Conservation (phyloP, 2,113 vertebrate genomes). For the Catagonus wagneri region DNA sequence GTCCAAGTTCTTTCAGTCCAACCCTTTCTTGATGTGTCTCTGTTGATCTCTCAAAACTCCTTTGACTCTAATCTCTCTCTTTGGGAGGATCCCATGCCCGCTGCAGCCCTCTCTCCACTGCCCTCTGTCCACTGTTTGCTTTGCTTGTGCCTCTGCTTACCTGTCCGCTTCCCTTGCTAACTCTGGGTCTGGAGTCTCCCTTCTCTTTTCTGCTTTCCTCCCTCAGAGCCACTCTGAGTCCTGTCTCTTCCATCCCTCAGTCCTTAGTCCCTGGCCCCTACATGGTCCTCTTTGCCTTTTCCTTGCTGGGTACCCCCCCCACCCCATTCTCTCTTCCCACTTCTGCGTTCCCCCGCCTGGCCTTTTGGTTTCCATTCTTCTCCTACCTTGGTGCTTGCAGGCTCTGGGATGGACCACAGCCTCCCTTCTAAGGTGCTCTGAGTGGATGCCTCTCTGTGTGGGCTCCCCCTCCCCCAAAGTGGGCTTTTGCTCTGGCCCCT, state of each 20-base stretch:
- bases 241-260: background rate
- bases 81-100: background rate
- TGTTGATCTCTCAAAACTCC: background rate
- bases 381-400: background rate
- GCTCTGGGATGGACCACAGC: background rate
- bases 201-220: background rate
- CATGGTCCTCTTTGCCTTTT: background rate
- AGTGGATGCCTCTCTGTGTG: background rate
- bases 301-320: background rate
- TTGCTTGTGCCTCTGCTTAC: background rate
- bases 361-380: background rate
- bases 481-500: background rate
- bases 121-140: background rate
- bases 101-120: background rate
- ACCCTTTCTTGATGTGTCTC: background rate
- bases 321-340: background rate
- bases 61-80: background rate
- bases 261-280: background rate
- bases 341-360: background rate
- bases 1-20: slow-evolving; percentile 54
- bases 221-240: background rate
- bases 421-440: background rate
- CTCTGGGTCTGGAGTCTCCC: background rate
- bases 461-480: background rate
- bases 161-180: background rate